Percentiles rank a stretch among this genome's conserved stretches.
These are phyloP conservation scores for Panopea generosa DNA, from an alignment of 2,888 invertebrate genomes.

Conservation along the genomic window DNA sequence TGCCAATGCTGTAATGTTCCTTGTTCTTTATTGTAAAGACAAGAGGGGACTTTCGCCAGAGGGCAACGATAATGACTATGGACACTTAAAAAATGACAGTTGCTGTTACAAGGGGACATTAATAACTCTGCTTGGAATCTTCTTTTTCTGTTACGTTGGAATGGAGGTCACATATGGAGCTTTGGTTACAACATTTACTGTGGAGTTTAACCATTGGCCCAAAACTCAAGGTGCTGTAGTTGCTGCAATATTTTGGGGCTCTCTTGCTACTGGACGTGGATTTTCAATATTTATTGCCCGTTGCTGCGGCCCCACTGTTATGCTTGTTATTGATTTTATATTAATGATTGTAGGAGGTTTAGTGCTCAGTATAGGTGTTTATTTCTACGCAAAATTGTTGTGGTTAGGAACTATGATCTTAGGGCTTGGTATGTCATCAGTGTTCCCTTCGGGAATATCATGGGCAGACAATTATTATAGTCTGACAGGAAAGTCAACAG, in stretches of 20 bases:
- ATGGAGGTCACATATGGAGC: slow-evolving; percentile 86
- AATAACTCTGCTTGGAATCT: slow-evolving; percentile 83
- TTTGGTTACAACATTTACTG: slow-evolving; percentile 84
- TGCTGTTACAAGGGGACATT: slow-evolving; percentile 67
- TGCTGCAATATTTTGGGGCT: slow-evolving; percentile 86
- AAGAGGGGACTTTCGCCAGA: slow-evolving; percentile 35
- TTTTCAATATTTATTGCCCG: slow-evolving; percentile 84
- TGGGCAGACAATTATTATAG: slow-evolving; percentile 86
- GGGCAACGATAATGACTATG: slow-evolving; percentile 24
- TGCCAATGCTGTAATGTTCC: slow-evolving; percentile 81
- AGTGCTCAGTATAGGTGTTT: slow-evolving; percentile 80
- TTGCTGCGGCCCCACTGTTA: slow-evolving; percentile 82
- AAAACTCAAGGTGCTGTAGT: slow-evolving; percentile 83
- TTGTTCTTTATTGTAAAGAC: slow-evolving; percentile 82
- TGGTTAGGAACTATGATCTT: slow-evolving; percentile 85
- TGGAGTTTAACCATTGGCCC: slow-evolving; percentile 80
- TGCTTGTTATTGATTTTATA: slow-evolving; percentile 84
- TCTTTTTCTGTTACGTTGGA: slow-evolving; percentile 85
- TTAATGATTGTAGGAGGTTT: slow-evolving; percentile 80
- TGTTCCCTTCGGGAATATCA: slow-evolving; percentile 85
- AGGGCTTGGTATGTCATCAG: slow-evolving; percentile 85
- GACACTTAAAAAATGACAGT: slow-evolving; percentile 27
- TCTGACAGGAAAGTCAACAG: slow-evolving; percentile 85
- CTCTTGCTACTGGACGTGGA: slow-evolving; percentile 85
- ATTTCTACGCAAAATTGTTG: slow-evolving; percentile 75